These are phyloP conservation scores for Sthenelais limicola DNA, from an alignment of 2,888 invertebrate species.

Conservation along the genomic window DNA sequence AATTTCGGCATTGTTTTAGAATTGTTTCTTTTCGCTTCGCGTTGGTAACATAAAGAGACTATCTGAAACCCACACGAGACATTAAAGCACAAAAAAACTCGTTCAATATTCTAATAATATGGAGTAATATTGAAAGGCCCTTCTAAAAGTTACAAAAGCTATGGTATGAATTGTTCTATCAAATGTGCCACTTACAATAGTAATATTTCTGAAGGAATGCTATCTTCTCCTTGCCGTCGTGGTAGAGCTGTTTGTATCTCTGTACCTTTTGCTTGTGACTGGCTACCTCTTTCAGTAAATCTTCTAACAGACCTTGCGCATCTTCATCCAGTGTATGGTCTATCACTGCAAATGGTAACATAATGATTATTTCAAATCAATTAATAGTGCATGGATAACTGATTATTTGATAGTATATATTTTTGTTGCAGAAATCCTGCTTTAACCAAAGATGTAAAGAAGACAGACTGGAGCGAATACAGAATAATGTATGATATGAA, in stretches of 20 bases:
- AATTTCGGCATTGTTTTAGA: not conserved
- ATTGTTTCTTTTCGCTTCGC: not conserved
- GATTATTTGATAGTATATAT: no score
- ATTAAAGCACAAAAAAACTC: no score
- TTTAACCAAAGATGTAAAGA: no score
- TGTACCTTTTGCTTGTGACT: not conserved
- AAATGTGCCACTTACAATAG: slow-evolving; percentile 53
- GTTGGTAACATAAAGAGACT: not conserved
- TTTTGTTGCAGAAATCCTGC: no score
- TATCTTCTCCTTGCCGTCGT: slow-evolving; percentile 55
- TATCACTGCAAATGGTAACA: no score
- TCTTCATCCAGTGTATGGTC: no score
- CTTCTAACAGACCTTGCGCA: no score
- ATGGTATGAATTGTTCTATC: slow-evolving; percentile 28
- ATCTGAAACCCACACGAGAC: not conserved
- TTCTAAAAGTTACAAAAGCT: not conserved
- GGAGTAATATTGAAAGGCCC: not conserved
- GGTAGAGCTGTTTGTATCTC: slow-evolving; percentile 54
- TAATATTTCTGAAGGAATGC: slow-evolving; percentile 51
- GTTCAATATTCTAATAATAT: no score
- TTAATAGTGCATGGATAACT: no score
- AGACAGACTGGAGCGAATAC: no score
- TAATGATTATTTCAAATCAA: no score
- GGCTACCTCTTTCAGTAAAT: slow-evolving; percentile 8
- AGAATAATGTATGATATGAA: no score